These are phyloP conservation scores for Ips typographus DNA, from an alignment of 1,140 invertebrate genomes.

Conservation along the genomic window DNA sequence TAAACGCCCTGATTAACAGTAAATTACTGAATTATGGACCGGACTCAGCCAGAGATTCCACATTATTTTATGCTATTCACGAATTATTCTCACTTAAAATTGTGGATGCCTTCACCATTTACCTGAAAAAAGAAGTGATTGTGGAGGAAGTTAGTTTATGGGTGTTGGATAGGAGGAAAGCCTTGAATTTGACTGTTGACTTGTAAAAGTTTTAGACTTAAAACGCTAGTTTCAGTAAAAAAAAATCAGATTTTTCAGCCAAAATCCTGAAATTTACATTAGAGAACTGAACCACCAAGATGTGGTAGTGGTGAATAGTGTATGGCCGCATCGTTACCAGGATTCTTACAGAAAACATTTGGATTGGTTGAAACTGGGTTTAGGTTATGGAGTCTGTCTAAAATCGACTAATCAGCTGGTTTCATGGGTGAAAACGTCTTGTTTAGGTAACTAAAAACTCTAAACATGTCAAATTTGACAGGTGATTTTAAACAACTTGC, in stretches of 20 bases:
- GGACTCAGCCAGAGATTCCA: not conserved
- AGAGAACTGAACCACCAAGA: not conserved
- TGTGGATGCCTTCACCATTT: not conserved
- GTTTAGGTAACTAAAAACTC: not conserved
- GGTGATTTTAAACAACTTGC: too few relatives aligned
- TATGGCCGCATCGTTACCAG: slow-evolving; percentile 1
- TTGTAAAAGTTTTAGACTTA: not conserved
- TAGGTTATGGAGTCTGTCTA: not conserved
- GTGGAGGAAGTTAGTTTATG: not conserved
- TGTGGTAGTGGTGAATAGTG: not conserved
- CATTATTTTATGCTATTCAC: slow-evolving; percentile 6
- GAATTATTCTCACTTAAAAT: slow-evolving; percentile 8
- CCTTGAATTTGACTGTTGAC: not conserved
- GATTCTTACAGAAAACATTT: not conserved
- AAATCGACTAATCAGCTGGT: slow-evolving; percentile 1
- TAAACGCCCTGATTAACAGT: not conserved
- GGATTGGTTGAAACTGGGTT: not conserved
- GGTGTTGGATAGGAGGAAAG: not conserved
- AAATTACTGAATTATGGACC: not conserved
- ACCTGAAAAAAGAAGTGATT: not conserved
- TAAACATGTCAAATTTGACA: not conserved
- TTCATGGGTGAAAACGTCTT: not conserved
- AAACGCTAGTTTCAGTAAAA: not conserved
- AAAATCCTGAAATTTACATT: not conserved
- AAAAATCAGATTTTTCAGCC: slow-evolving; percentile 1